Percentiles rank a stretch among this genome's conserved stretches.
phyloP scores from a whole-genome alignment of 2,113 vertebrate species.

The Paramisgurnus dabryanus region DNA sequence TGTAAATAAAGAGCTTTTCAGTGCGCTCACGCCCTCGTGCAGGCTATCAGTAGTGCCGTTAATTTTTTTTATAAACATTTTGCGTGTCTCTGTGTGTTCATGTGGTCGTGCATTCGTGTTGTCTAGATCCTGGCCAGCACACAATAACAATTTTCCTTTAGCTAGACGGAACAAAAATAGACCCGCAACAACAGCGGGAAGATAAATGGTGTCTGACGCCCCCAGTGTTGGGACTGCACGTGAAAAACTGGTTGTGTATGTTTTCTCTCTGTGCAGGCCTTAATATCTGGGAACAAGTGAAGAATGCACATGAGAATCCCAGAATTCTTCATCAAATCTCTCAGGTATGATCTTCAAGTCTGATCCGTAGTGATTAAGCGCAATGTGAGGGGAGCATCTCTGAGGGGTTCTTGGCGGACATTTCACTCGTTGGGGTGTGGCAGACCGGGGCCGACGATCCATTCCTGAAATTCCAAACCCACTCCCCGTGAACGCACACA shows the following conservation, averaged over 20 bases:
- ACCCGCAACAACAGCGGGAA: not conserved
- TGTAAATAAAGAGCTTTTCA: no score
- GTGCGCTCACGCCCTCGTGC: no score
- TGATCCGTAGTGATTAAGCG: constrained; percentile 62
- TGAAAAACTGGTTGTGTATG: constrained; percentile 29
- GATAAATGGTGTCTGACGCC: not conserved
- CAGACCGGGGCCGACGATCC: constrained; percentile 45
- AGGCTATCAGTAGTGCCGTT: no score
- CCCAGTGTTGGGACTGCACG: constrained; percentile 26
- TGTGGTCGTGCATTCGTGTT: not conserved
- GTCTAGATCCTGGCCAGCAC: not conserved
- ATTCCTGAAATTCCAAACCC: constrained; percentile 69
- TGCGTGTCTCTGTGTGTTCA: not conserved
- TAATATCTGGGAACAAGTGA: constrained; percentile 39
- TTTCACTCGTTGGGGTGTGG: constrained; percentile 53
- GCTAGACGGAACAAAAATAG: not conserved
- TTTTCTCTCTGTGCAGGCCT: constrained; percentile 28
- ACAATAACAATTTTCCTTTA: not conserved
- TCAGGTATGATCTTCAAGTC: constrained; percentile 56
- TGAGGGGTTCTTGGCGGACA: constrained; percentile 46
- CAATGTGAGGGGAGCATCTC: constrained; percentile 58
- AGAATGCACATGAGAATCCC: constrained; percentile 40
- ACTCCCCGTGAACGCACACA: constrained; percentile 6
- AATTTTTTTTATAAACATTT: not conserved
- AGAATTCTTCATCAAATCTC: constrained; percentile 42